Percentiles rank a stretch among this genome's conserved stretches.
These are phyloP conservation scores for Uria lomvia DNA, from an alignment of 2,113 vertebrate genomes.

Conservation along the genomic window DNA sequence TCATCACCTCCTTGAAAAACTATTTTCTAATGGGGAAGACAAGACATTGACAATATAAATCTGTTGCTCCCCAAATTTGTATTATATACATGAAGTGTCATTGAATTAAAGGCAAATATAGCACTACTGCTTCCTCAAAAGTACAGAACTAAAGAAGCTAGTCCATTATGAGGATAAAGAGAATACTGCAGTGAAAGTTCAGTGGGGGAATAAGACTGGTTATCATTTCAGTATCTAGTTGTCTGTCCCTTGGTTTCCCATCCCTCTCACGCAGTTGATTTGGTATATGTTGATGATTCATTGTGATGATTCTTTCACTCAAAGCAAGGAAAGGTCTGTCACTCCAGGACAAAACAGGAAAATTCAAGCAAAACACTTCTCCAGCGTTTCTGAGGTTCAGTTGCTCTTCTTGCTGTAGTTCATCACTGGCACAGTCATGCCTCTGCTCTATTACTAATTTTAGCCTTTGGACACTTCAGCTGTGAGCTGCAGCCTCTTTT, in stretches of 20 bases:
- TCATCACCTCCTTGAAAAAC: neutral
- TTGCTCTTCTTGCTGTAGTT: neutral
- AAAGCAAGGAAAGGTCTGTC: neutral
- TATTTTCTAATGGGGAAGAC: neutral
- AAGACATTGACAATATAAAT: neutral
- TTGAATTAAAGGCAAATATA: neutral
- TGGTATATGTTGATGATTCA: neutral
- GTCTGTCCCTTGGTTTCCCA: neutral
- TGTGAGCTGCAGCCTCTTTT: neutral
- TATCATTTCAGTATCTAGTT: neutral
- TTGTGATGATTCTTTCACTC: neutral
- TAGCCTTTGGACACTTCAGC: slow-evolving; percentile 20
- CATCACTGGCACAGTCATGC: neutral
- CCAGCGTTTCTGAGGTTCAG: neutral
- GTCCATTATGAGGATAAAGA: neutral
- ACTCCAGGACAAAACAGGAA: neutral
- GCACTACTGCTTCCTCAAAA: neutral
- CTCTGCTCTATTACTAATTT: slow-evolving; percentile 16
- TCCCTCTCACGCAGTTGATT: neutral
- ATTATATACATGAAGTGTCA: neutral
- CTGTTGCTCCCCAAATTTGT: neutral
- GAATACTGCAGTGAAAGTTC: neutral
- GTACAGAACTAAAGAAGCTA: neutral
- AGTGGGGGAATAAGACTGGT: neutral
- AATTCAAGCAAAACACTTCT: neutral